Evolutionary conservation across 2,888 invertebrate genomes (phyloP).

Genomic region (Sicus ferrugineus): DNA sequence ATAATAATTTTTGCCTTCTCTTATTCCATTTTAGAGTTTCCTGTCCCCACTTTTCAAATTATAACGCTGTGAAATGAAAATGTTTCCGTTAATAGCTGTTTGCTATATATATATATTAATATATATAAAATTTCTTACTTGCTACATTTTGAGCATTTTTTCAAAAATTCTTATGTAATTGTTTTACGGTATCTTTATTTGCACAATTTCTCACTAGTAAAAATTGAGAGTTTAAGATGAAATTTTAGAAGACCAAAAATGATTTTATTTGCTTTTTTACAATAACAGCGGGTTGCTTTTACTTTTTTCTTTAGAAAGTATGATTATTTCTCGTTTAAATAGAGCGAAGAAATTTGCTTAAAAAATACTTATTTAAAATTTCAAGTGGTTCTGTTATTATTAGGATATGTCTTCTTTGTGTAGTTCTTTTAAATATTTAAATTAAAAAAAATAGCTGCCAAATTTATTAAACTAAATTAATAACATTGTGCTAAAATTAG

Average conservation of each 20-base stretch:
- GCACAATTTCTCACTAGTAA: neutral
- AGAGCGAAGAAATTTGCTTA: constrained; percentile 23
- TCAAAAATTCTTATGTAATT: constrained; percentile 13
- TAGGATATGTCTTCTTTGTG: constrained; percentile 52
- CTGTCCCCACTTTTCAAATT: neutral
- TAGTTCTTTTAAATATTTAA: constrained; percentile 27
- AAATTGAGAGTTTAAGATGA: constrained; percentile 5
- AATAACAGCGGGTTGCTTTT: neutral
- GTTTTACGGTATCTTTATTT: constrained; percentile 3
- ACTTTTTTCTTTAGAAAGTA: neutral
- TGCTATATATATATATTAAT: too few species aligned
- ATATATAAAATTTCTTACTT: constrained; percentile 34
- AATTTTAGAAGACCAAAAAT: constrained; percentile 6
- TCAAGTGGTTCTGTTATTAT: constrained; percentile 38
- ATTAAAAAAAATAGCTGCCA: constrained; percentile 29
- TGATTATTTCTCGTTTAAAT: neutral
- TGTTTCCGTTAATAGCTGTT: constrained; percentile 5
- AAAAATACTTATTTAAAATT: constrained; percentile 26
- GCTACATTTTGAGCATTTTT: constrained; percentile 39
- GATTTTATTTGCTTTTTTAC: constrained; percentile 4
- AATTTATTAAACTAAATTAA: neutral
- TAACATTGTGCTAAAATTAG: too few species aligned
- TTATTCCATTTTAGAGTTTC: too few species aligned
- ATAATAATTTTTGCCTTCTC: too few species aligned
- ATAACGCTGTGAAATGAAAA: too few species aligned